phyloP scores from a whole-genome alignment of 1,140 invertebrate genomes.

The Belonocnema kinseyi region DNA sequence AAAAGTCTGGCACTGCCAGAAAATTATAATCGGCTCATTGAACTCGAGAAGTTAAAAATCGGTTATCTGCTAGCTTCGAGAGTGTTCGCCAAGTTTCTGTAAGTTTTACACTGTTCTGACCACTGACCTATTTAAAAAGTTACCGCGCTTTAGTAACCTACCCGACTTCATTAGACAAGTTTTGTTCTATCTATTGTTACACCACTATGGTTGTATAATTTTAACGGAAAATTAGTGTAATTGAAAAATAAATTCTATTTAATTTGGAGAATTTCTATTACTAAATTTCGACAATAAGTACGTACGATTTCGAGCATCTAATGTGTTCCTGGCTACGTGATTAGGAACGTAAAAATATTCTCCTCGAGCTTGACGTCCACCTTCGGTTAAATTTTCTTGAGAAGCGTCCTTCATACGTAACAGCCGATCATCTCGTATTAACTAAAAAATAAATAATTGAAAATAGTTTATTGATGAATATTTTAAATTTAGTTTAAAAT shows the following conservation, averaged over 20 bases:
- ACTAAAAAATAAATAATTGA: constrained; percentile 53
- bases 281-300: constrained; percentile 29
- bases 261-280: too few species aligned
- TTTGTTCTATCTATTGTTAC: not conserved
- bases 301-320: constrained; percentile 70
- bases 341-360: constrained; percentile 71
- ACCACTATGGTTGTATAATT: not conserved
- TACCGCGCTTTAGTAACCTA: constrained; percentile 6
- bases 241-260: not conserved
- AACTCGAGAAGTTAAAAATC: constrained; percentile 22
- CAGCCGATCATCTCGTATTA: constrained; percentile 67
- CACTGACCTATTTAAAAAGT: constrained; percentile 1
- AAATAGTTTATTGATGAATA: not conserved
- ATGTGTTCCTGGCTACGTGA: constrained; percentile 65
- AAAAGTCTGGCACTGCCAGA: constrained; percentile 4
- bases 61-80: constrained; percentile 1
- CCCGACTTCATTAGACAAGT: not conserved
- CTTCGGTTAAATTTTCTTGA: constrained; percentile 69
- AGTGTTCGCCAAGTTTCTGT: constrained; percentile 29
- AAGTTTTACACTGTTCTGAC: constrained; percentile 20
- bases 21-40: constrained; percentile 14
- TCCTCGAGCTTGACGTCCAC: constrained; percentile 66
- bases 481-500: not conserved
- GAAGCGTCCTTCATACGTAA: constrained; percentile 55
- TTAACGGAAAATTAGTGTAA: too few species aligned